These are phyloP conservation scores for Nansenia antarctica DNA, from an alignment of 2,113 vertebrate genomes.

Conservation along the genomic window DNA sequence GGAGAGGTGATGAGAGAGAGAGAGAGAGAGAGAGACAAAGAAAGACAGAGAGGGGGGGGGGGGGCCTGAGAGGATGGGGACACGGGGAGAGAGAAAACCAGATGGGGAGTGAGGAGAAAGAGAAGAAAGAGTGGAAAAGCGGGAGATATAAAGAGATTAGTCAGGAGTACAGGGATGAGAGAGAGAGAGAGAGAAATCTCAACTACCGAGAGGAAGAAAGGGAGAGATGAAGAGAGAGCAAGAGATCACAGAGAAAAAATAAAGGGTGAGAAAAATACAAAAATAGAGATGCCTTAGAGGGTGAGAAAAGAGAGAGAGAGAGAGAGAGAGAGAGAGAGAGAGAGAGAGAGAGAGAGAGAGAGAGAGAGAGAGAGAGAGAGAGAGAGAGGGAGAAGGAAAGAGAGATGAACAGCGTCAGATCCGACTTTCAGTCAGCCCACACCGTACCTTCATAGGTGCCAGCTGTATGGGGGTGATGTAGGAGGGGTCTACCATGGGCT, in stretches of 20 bases:
- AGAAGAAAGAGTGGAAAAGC: not conserved
- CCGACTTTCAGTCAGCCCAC: not conserved
- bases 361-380: not conserved
- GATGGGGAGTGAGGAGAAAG: not conserved
- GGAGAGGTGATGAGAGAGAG: slow-evolving; percentile 11
- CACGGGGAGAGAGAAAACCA: not conserved
- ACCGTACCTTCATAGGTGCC: slow-evolving; percentile 96
- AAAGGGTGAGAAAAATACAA: not conserved
- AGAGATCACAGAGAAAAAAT: not conserved
- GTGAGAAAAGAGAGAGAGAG: not conserved
- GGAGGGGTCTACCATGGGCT: slow-evolving; percentile 98
- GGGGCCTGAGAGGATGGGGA: no score
- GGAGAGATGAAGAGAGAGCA: not conserved
- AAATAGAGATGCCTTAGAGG: not conserved
- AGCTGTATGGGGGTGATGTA: slow-evolving; percentile 98
- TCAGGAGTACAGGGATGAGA: not conserved
- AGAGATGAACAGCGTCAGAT: not conserved
- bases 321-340: not conserved
- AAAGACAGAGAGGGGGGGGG: not conserved
- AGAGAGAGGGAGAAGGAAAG: not conserved
- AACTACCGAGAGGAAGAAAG: no score
- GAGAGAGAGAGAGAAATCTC: not conserved
- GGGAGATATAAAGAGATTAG: not conserved
- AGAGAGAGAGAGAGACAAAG: slow-evolving; percentile 15
- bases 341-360: not conserved